Evolutionary conservation across 37 sponge, comb jelly and placozoan species (phyloP), one percentile per base, ranked within the genome.

Genomic region (Mnemiopsis leidyi): DNA sequence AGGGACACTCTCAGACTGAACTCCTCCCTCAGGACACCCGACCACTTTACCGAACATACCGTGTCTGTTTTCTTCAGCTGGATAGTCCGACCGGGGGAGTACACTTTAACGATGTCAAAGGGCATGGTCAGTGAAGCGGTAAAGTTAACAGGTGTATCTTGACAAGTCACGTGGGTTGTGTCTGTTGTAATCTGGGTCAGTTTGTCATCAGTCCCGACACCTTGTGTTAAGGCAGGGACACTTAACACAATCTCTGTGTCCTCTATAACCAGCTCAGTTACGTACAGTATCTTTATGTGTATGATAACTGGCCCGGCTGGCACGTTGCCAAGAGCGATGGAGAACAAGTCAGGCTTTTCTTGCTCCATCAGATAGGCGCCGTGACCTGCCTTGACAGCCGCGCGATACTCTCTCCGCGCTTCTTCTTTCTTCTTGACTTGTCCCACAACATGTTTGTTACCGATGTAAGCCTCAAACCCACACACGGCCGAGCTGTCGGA

Each of bases 291-390:
- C 30, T 83, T 83, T 5, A 83, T 83, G 75, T 71, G 75, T 23
- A 83, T 39, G 21, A 23, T 29, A 20, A 29, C 25, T 20, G 88
- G 30, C 5, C 48, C 48, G 30, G 88, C 40, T 39, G 88, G 88
- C 24, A 83, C 25, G 23, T 83, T 83, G 40, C 88, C 88, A 35
- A 83, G 40, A 16, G 40, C 24, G 35, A 83, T 38, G 48, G 88
- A 39, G 48, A 83, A 83, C 39, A 83, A 23, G 48, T 83, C 88
- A 39, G 88, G 88, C 30, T 37, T 39, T 23, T 83, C 88, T 31
- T 83, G 40, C 23, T 83, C 88, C 88, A 83, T 83, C 48, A 83
- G 88, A 29, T 83, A 83, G 21, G 88, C 88, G 9, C 88, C 88
- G 30, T 83, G 31, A 29, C 48, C 48, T 83, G n/a, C 48, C 25